Percentiles rank a stretch among this genome's conserved stretches.
These are phyloP conservation scores for Poecilus cupreus DNA, from an alignment of 2,888 invertebrate genomes.

Conservation along the genomic window DNA sequence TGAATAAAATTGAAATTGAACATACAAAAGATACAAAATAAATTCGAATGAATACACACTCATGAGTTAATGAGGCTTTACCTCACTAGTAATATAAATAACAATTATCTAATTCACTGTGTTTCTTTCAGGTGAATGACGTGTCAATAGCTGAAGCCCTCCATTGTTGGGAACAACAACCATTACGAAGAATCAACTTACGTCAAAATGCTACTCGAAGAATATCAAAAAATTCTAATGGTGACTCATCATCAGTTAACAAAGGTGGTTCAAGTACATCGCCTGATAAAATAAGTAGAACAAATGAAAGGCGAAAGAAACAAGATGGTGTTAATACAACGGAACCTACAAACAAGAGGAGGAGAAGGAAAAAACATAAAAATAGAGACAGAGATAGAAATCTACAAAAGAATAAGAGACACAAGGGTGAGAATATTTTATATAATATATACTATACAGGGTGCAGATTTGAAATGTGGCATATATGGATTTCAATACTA, in stretches of 20 bases:
- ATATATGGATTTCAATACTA: no score
- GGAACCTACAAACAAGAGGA: conserved; percentile 61
- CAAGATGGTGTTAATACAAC: conserved; percentile 64
- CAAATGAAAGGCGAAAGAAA: conserved; percentile 65
- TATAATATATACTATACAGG: no score
- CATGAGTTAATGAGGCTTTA: no score
- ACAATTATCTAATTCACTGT: background rate
- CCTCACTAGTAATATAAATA: no score
- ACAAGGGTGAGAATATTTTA: conserved; percentile 65
- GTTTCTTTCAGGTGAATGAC: conserved; percentile 78
- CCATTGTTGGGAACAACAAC: conserved; percentile 88
- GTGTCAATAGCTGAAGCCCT: conserved; percentile 89
- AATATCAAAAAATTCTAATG: background rate
- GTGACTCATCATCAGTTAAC: conserved; percentile 62
- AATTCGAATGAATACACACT: no score
- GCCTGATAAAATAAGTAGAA: conserved; percentile 49
- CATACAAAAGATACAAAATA: no score
- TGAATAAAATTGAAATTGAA: no score
- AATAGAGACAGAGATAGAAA: conserved; percentile 62
- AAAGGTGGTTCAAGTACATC: conserved; percentile 66
- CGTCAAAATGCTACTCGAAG: conserved; percentile 58
- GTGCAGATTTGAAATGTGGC: no score
- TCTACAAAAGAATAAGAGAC: conserved; percentile 64
- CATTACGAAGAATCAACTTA: conserved; percentile 69
- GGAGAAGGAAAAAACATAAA: conserved; percentile 64